Evolutionary conservation across 2,888 invertebrate genomes (phyloP).

Genomic region (Thera britannica): DNA sequence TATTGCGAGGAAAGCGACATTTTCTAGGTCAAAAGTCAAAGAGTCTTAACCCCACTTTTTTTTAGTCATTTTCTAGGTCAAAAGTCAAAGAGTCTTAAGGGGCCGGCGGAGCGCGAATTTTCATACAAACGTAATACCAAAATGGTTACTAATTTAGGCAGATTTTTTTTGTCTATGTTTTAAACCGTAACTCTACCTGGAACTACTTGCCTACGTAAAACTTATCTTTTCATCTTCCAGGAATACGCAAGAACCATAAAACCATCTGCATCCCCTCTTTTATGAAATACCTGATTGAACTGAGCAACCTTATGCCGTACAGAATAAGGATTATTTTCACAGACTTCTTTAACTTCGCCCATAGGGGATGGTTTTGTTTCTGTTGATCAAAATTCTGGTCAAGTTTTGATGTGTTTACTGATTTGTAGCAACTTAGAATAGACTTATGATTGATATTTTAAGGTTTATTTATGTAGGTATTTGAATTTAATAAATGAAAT

Average conservation of each 20-base stretch:
- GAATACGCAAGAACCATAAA: constrained; percentile 71
- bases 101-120: too few species aligned
- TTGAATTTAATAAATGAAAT: constrained; percentile 36
- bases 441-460: constrained; percentile 35
- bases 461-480: constrained; percentile 39
- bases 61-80: too few species aligned
- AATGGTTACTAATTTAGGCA: too few species aligned
- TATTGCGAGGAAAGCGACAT: too few species aligned
- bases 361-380: constrained; percentile 79
- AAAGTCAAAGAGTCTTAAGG: too few species aligned
- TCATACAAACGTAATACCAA: too few species aligned
- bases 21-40: too few species aligned
- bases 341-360: constrained; percentile 76
- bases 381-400: constrained; percentile 55
- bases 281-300: constrained; percentile 68
- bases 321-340: constrained; percentile 74
- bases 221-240: constrained; percentile 52
- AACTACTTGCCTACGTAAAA: too few species aligned
- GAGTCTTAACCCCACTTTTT: too few species aligned
- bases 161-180: too few species aligned
- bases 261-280: constrained; percentile 71
- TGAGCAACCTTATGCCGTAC: constrained; percentile 74
- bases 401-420: constrained; percentile 35
- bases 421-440: constrained; percentile 23
- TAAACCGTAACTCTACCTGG: too few species aligned